Percentiles rank a stretch among this genome's conserved stretches.
Evolutionary conservation across 2,797 vertebrate genomes (phyloP).

Genomic region (Mus minutoides): DNA sequence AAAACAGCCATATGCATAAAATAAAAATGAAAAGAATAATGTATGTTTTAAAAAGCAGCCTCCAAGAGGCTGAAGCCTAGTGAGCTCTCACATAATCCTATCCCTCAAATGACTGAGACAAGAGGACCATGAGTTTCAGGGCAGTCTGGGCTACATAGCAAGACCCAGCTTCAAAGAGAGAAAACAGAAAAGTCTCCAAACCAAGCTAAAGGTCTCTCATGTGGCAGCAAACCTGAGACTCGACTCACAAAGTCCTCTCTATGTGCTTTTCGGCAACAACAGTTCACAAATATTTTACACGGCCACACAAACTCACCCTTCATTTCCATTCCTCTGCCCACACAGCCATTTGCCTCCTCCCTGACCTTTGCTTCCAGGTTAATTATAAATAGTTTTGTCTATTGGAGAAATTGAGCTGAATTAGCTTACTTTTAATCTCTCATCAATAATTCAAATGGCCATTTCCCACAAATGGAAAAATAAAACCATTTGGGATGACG

Average conservation of each 20-base stretch:
- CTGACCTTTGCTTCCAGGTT: slow-evolving; percentile 85
- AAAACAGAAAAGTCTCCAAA: not conserved
- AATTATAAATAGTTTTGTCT: slow-evolving; percentile 88
- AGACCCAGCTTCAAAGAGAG: not conserved
- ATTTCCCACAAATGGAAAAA: slow-evolving; percentile 78
- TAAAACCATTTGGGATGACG: not conserved
- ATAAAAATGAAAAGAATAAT: not conserved
- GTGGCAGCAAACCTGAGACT: not conserved
- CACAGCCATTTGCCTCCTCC: slow-evolving; percentile 52
- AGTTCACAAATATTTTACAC: slow-evolving; percentile 73
- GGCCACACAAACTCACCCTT: slow-evolving; percentile 71
- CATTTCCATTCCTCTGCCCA: slow-evolving; percentile 79
- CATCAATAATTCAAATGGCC: slow-evolving; percentile 85
- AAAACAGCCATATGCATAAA: not conserved
- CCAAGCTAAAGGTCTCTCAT: not conserved
- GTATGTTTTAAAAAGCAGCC: not conserved
- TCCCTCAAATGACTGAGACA: not conserved
- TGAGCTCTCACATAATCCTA: not conserved
- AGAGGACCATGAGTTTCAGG: not conserved
- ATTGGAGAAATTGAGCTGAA: slow-evolving; percentile 82
- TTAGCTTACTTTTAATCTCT: slow-evolving; percentile 83
- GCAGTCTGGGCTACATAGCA: not conserved
- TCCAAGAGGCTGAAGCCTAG: not conserved
- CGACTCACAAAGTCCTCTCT: slow-evolving; percentile 62
- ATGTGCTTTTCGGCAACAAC: not conserved